A percentile compares a stretch with the other conserved stretches of the same genome.
Conservation (phyloP, 2,888 invertebrate species). For the Parelbella ahira region DNA sequence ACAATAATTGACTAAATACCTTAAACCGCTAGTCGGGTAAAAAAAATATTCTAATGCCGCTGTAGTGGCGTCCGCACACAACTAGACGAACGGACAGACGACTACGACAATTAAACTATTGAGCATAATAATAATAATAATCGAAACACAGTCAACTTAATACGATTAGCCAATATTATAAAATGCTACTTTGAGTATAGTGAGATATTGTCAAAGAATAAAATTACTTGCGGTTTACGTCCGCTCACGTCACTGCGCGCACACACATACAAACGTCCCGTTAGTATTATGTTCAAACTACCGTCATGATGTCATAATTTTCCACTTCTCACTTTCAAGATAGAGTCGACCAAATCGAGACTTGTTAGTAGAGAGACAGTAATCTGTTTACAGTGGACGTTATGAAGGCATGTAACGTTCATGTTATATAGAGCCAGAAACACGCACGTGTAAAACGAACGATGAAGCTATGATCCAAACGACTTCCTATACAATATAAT, state of each 20-base stretch:
- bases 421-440: constrained; percentile 1
- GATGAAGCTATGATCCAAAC: constrained; percentile 7
- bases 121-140: constrained; percentile 74
- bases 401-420: constrained; percentile 11
- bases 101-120: constrained; percentile 65
- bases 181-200: constrained; percentile 74
- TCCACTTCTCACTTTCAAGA: no score
- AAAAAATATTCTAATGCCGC: constrained; percentile 63
- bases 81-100: constrained; percentile 37
- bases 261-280: no score
- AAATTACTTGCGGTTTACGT: constrained; percentile 13
- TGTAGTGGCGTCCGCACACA: constrained; percentile 18
- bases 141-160: constrained; percentile 73
- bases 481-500: constrained; percentile 9
- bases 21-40: constrained; percentile 62
- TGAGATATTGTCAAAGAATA: constrained; percentile 51
- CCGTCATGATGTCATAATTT: no score
- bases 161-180: constrained; percentile 48
- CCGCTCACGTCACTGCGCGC: constrained; percentile 4
- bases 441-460: constrained; percentile 3
- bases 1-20: constrained; percentile 79
- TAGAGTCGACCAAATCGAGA: no score
- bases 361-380: no score
- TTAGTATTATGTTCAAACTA: no score
- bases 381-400: no score